phyloP scores from a whole-genome alignment of 2,888 invertebrate genomes.

The Scaeva pyrastri region DNA sequence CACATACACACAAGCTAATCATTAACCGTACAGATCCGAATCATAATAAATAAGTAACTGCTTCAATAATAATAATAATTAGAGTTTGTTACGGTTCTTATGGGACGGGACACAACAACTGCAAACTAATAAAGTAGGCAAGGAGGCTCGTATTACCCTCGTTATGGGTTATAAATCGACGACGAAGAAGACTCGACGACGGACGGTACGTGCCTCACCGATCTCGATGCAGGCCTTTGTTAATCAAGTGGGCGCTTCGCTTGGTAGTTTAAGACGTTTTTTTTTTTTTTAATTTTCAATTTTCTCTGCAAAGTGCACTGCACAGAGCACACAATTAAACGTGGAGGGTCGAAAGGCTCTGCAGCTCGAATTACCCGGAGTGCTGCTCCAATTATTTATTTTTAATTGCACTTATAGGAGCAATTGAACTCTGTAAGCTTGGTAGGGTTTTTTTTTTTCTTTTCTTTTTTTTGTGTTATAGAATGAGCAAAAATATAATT shows the following conservation, averaged over 20 bases:
- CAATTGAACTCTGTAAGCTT: neutral
- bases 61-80: slow-evolving; percentile 12
- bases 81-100: slow-evolving; percentile 36
- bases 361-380: slow-evolving; percentile 37
- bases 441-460: too few relatives aligned
- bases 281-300: neutral
- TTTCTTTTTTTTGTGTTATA: too few relatives aligned
- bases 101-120: slow-evolving; percentile 56
- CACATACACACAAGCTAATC: neutral
- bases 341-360: slow-evolving; percentile 42
- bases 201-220: slow-evolving; percentile 53
- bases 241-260: slow-evolving; percentile 55
- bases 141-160: slow-evolving; percentile 47
- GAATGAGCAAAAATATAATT: too few relatives aligned
- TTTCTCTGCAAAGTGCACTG: too few relatives aligned
- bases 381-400: slow-evolving; percentile 17
- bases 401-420: slow-evolving; percentile 1
- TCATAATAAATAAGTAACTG: neutral
- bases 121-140: slow-evolving; percentile 29
- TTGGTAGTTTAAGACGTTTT: neutral
- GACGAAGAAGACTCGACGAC: too few relatives aligned
- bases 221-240: slow-evolving; percentile 22
- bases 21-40: neutral
- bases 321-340: neutral
- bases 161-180: slow-evolving; percentile 63